Evolutionary conservation across 2,797 vertebrate species (phyloP).

Genomic region (Todus mexicanus): DNA sequence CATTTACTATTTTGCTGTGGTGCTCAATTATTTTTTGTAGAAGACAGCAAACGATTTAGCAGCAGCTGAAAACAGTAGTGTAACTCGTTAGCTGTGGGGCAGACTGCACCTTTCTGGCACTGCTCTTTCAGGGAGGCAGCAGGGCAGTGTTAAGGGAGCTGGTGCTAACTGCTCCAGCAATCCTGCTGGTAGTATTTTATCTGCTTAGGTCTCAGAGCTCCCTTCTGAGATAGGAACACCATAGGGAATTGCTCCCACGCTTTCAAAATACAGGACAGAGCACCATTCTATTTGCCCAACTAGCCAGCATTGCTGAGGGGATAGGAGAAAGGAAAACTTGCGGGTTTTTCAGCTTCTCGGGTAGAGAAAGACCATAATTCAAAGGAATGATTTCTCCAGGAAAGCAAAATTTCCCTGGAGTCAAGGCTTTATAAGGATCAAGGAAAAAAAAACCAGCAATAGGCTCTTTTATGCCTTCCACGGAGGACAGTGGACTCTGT

Average conservation of each 20-base stretch:
- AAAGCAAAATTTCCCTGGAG: background rate
- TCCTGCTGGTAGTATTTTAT: background rate
- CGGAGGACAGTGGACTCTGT: too few relatives aligned
- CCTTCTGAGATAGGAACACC: background rate
- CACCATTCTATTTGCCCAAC: background rate
- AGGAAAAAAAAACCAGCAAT: background rate
- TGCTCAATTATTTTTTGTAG: background rate
- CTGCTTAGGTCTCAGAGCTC: background rate
- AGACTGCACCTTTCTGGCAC: background rate
- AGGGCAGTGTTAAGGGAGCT: background rate
- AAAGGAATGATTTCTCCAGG: background rate
- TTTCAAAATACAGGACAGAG: background rate
- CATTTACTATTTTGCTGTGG: background rate
- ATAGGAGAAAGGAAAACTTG: background rate
- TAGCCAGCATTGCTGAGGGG: background rate
- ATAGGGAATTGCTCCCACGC: background rate
- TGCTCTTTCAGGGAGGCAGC: background rate
- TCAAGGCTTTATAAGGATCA: background rate
- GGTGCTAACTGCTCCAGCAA: background rate
- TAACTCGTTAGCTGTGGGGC: background rate
- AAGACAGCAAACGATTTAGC: background rate
- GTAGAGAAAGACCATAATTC: background rate
- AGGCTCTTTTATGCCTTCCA: background rate
- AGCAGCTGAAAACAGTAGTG: background rate
- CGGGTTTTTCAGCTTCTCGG: background rate